Base-by-base conservation (phyloP, 2,113 vertebrate genomes). In the Mystacornis crossleyi region DNA sequence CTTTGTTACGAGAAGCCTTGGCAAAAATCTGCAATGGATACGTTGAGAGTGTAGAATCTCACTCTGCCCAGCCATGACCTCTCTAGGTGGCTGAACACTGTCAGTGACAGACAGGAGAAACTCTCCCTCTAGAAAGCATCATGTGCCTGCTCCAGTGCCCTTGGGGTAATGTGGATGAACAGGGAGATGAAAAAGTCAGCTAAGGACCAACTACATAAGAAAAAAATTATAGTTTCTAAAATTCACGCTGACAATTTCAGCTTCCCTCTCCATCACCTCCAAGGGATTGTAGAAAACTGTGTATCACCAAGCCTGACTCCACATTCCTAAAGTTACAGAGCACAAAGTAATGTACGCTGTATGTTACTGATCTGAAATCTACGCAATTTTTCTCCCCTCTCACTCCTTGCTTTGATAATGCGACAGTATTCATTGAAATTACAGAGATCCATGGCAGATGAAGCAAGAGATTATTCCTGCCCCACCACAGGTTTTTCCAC, bases 401-500 rank as follows among this genome's bases (percentile, higher is more conserved):
- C 42, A 26, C 42, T 88, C 51, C 45, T n/a, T 45, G 13, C 58
- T 94, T 73, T 92, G 69, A 73, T 51, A 82, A 47, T 42, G 12
- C 50, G 55, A 47, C 50, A 42, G 26, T 55, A 51, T 84, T 80
- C 42, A 79, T 13, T 78, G 73, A 42, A 80, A 57, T 60, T 87
- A 88, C 67, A 93, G 64, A 71, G 80, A 89, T 77, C 62, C 72
- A 85, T 1, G 7, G 69, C 47, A 94, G 83, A 87, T 75, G 69
- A 95, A 89, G 43, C 29, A 93, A 73, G 62, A 80, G 61, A 70
- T 78, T 65, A 42, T 65, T 77, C 70, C 60, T 94, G 84, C 38
- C 40, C 48, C 51, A 93, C 29, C 70, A 86, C 73, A 90, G 84
- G 62, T 81, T 94, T 92, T 97, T 95, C 72, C 81, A 94, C 73